These are phyloP conservation scores for Fringilla coelebs DNA, from an alignment of 2,797 vertebrate species.

Conservation along the genomic window DNA sequence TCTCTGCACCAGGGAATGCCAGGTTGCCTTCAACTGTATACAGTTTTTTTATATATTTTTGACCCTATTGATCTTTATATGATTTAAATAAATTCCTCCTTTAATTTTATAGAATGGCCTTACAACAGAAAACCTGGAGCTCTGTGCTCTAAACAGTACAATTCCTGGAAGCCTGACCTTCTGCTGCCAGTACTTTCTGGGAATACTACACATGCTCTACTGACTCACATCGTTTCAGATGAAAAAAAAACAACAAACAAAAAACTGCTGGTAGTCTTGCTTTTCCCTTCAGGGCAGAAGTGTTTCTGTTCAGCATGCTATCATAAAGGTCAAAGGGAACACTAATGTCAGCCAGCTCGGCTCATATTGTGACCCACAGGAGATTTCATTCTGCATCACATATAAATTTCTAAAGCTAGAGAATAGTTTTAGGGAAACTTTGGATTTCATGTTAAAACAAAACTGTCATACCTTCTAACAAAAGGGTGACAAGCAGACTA, in stretches of 20 bases:
- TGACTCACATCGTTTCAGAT: not conserved
- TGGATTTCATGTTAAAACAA: not conserved
- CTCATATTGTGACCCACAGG: not conserved
- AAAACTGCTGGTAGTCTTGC: not conserved
- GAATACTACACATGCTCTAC: not conserved
- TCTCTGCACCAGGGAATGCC: accelerated
- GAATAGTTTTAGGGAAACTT: not conserved
- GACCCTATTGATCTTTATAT: not conserved
- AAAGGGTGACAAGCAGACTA: not conserved
- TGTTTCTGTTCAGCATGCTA: not conserved
- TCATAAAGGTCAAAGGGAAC: not conserved
- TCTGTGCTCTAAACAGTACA: not conserved
- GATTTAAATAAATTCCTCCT: not conserved
- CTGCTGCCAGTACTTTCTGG: slow-evolving; percentile 6
- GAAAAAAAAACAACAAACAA: not conserved
- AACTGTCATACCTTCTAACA: not conserved
- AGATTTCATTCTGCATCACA: not conserved
- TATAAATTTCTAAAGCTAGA: not conserved
- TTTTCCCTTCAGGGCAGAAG: not conserved
- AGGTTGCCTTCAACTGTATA: not conserved
- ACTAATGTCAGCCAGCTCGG: not conserved
- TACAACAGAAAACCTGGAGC: not conserved
- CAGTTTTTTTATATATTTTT: accelerated
- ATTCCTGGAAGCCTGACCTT: not conserved
- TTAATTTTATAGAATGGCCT: not conserved